These are phyloP conservation scores for Cyanoderma ruficeps DNA, from an alignment of 2,113 vertebrate genomes.

Conservation along the genomic window DNA sequence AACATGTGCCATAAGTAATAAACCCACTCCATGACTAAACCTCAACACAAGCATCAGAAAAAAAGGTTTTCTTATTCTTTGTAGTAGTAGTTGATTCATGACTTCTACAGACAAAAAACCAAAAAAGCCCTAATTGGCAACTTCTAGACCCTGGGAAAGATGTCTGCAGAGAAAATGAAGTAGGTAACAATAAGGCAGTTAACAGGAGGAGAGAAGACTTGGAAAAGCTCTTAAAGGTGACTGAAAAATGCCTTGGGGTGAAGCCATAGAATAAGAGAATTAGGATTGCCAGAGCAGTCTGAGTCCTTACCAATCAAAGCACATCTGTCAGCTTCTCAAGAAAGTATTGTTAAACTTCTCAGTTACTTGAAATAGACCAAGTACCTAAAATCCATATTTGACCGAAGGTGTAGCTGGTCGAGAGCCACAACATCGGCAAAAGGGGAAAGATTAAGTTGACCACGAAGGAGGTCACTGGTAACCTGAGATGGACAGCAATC, in stretches of 20 bases:
- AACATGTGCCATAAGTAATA: neutral
- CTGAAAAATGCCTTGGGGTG: neutral
- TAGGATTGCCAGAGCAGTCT: neutral
- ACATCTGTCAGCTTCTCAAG: neutral
- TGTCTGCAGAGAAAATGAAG: neutral
- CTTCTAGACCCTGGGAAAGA: neutral
- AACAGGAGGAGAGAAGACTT: neutral
- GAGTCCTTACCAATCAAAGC: neutral
- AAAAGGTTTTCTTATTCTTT: neutral
- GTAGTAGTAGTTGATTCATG: neutral
- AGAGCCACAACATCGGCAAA: fast-evolving
- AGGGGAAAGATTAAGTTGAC: neutral
- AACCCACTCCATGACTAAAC: neutral
- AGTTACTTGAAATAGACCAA: neutral
- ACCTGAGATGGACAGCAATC: neutral
- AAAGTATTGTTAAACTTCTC: neutral
- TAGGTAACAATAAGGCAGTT: neutral
- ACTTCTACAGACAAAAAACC: neutral
- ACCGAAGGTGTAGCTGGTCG: fast-evolving
- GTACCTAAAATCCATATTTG: neutral
- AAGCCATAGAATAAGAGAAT: neutral
- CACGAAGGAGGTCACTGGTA: neutral
- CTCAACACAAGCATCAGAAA: neutral
- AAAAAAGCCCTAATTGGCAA: fast-evolving
- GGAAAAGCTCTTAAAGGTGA: neutral